phyloP scores from a whole-genome alignment of 2,888 invertebrate genomes.

The Aleiodes testaceus region DNA sequence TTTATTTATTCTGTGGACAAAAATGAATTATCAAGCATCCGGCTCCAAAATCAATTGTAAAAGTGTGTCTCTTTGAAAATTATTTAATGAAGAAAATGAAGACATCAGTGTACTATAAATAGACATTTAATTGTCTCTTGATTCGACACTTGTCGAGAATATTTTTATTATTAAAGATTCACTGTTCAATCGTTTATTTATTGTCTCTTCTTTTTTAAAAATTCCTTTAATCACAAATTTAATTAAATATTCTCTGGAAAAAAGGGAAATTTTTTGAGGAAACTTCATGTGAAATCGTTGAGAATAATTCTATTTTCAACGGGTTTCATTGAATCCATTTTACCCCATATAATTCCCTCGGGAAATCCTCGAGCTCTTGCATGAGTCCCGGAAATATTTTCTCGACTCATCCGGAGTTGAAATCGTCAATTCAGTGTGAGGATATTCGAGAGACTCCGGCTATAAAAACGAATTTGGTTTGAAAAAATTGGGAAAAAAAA shows the following conservation, averaged over 20 bases:
- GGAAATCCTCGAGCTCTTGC: background rate
- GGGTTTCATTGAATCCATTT: background rate
- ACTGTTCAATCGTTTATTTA: conserved; percentile 69
- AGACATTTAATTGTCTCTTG: conserved; percentile 37
- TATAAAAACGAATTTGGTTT: conserved; percentile 2
- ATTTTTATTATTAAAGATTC: conserved; percentile 73
- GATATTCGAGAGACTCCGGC: conserved; percentile 38
- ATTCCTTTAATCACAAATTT: background rate
- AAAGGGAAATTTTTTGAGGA: background rate
- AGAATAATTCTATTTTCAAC: background rate
- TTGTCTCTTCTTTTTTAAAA: conserved; percentile 33
- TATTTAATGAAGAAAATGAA: conserved; percentile 28
- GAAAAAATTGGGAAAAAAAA: conserved; percentile 37
- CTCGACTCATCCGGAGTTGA: conserved; percentile 63
- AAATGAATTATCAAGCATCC: background rate
- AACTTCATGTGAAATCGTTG: background rate
- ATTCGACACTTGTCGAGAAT: conserved; percentile 64
- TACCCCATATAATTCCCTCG: background rate
- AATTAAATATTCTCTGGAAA: background rate
- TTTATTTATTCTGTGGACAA: background rate
- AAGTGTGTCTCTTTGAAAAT: conserved; percentile 27
- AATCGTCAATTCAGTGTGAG: conserved; percentile 18
- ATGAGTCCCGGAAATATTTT: conserved; percentile 36
- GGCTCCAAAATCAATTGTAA: conserved; percentile 27
- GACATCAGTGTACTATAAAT: conserved; percentile 33